Percentiles rank a stretch among this genome's conserved stretches.
These are phyloP conservation scores for Axea sp. DNA, from an alignment of 2,888 invertebrate species.

Conservation along the genomic window DNA sequence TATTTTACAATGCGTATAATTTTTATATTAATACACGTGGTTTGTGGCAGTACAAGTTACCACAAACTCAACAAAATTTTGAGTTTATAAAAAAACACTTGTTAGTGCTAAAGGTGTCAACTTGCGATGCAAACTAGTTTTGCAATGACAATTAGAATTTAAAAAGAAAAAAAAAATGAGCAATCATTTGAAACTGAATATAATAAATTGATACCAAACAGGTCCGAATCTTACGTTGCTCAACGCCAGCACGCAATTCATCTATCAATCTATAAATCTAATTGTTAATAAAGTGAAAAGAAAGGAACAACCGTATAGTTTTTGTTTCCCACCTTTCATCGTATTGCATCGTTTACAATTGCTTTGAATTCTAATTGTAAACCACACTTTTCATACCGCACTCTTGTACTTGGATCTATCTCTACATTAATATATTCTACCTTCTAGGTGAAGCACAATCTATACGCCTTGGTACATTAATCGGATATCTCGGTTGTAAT, in stretches of 20 bases:
- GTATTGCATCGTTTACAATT: too few species aligned
- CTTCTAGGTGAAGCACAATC: slow-evolving; percentile 11
- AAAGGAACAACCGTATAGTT: too few species aligned
- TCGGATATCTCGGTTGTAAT: slow-evolving; percentile 5
- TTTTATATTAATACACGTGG: too few species aligned
- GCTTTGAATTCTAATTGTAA: too few species aligned
- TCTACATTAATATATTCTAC: too few species aligned
- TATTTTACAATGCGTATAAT: too few species aligned
- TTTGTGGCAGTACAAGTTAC: too few species aligned
- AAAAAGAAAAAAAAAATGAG: slow-evolving; percentile 12
- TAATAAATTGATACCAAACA: slow-evolving; percentile 31
- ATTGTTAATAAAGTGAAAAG: not conserved
- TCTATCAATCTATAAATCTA: slow-evolving; percentile 29
- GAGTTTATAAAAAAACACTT: too few species aligned
- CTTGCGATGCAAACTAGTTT: slow-evolving; percentile 1
- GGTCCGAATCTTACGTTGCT: slow-evolving; percentile 32
- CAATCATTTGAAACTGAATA: not conserved
- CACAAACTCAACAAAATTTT: too few species aligned
- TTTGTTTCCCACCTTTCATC: too few species aligned
- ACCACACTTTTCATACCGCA: too few species aligned
- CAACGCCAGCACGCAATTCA: slow-evolving; percentile 12
- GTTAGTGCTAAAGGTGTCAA: not conserved
- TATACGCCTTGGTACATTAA: not conserved
- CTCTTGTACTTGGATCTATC: too few species aligned
- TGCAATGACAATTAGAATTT: not conserved